Evolutionary conservation across 2,797 vertebrate genomes (phyloP).

Genomic region (Erpetoichthys calabaricus): DNA sequence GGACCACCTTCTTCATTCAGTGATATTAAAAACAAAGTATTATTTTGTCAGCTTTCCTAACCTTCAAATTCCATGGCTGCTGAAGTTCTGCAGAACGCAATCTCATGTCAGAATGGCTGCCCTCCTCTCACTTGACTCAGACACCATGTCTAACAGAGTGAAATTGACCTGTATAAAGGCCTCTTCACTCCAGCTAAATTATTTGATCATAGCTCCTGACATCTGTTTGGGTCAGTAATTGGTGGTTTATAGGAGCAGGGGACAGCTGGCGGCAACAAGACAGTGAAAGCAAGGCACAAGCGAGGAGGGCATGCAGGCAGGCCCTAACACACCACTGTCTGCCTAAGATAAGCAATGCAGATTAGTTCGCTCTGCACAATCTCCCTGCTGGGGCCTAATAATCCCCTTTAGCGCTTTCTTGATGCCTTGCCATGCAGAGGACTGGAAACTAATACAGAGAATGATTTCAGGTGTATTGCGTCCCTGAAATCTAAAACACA

Average conservation of each 20-base stretch:
- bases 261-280: conserved; percentile 41
- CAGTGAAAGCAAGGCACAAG: conserved; percentile 48
- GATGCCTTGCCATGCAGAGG: conserved; percentile 34
- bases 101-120: conserved; percentile 23
- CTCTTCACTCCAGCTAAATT: conserved; percentile 59
- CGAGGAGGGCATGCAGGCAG: conserved; percentile 36
- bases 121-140: conserved; percentile 40
- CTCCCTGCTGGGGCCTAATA: conserved; percentile 46
- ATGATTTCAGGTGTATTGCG: conserved; percentile 39
- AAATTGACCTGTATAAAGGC: conserved; percentile 73
- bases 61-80: conserved; percentile 26
- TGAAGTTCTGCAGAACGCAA: conserved; percentile 21
- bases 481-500: conserved; percentile 45
- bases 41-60: conserved; percentile 18
- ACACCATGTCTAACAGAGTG: conserved; percentile 70
- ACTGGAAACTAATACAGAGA: conserved; percentile 41
- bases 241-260: conserved; percentile 61
- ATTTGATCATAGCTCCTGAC: conserved; percentile 73
- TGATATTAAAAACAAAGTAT: conserved; percentile 2
- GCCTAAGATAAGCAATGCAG: conserved; percentile 63
- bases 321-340: conserved; percentile 46
- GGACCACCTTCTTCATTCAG: conserved; percentile 8
- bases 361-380: conserved; percentile 49
- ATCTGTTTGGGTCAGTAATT: conserved; percentile 70
- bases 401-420: conserved; percentile 55